Conservation (phyloP, 2,113 vertebrate species). For the Eulemur macaco region DNA sequence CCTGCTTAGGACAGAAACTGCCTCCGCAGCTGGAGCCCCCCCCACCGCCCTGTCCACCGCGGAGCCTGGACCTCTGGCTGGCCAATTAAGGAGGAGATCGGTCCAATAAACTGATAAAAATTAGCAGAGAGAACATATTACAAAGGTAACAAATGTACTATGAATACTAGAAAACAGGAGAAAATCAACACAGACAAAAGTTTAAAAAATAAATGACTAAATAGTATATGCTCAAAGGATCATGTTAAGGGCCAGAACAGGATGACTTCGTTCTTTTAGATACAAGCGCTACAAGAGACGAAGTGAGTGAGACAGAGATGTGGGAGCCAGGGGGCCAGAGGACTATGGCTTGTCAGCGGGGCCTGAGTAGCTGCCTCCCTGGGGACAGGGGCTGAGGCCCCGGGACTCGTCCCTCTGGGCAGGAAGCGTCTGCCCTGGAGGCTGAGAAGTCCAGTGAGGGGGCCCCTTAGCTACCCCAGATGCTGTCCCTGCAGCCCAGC, state of each 20-base stretch:
- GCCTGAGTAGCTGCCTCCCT: background rate
- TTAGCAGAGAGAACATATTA: background rate
- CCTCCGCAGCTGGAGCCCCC: fast-evolving
- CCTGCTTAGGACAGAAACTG: background rate
- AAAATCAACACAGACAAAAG: background rate
- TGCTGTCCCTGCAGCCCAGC: background rate
- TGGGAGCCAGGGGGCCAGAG: background rate
- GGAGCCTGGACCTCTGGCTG: background rate
- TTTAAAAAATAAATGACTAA: background rate
- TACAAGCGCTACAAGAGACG: fast-evolving
- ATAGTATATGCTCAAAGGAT: background rate
- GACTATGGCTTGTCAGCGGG: too few relatives aligned
- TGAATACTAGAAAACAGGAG: background rate
- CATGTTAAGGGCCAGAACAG: background rate
- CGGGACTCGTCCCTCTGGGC: fast-evolving
- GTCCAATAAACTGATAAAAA: background rate
- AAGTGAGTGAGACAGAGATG: background rate
- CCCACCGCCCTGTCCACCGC: too few relatives aligned
- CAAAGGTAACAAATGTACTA: background rate
- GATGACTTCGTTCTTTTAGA: background rate
- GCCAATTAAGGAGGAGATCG: background rate
- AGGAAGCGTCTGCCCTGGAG: fast-evolving
- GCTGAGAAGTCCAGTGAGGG: background rate
- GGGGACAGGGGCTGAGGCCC: background rate
- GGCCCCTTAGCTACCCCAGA: background rate